Percentiles rank a stretch among this genome's conserved stretches.
Conservation (phyloP, 2,888 invertebrate species). For the Eledone cirrhosa region DNA sequence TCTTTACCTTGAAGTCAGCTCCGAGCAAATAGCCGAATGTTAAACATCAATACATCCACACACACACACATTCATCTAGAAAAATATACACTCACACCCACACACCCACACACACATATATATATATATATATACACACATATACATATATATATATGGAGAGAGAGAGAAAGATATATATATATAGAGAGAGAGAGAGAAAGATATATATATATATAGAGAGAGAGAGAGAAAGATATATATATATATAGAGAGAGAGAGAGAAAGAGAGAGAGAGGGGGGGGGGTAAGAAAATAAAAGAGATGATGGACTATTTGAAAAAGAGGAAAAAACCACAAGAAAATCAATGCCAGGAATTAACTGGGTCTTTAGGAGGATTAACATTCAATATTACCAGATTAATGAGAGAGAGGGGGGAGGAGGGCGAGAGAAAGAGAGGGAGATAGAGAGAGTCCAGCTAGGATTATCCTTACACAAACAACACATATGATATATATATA, state of each 20-base stretch:
- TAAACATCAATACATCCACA: too few relatives aligned
- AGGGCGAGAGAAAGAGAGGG: not conserved
- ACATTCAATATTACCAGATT: too few relatives aligned
- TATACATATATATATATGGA: not conserved
- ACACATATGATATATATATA: not conserved
- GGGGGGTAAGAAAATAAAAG: not conserved
- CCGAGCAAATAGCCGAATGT: too few relatives aligned
- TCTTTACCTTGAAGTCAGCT: too few relatives aligned
- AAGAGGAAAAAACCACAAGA: not conserved
- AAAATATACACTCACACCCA: too few relatives aligned
- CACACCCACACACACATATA: not conserved
- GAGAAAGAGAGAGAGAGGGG: not conserved
- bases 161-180: not conserved
- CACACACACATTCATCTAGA: too few relatives aligned
- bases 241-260: not conserved
- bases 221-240: not conserved
- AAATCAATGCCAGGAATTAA: not conserved
- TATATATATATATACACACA: not conserved
- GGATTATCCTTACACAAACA: not conserved
- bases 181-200: not conserved
- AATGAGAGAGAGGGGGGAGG: not conserved
- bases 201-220: not conserved
- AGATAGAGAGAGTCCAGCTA: not conserved
- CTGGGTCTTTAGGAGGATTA: too few relatives aligned
- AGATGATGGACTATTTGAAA: not conserved